Evolutionary conservation across 2,797 vertebrate species (phyloP).

Genomic region (Mormyrus proboscirostris): DNA sequence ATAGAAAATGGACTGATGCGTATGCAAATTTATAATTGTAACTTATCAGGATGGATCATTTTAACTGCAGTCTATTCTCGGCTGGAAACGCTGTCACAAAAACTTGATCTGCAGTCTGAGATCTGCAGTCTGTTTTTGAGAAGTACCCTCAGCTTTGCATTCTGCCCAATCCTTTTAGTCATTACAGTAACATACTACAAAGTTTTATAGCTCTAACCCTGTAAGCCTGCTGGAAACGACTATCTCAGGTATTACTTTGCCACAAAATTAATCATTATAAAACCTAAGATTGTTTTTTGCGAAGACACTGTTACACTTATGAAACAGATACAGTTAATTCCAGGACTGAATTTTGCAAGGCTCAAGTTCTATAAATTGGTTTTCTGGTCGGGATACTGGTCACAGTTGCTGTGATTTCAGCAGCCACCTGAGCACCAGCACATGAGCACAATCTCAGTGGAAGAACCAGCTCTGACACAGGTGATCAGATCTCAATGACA

Average conservation of each 20-base stretch:
- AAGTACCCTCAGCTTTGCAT: neutral
- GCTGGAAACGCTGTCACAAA: neutral
- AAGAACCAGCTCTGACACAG: neutral
- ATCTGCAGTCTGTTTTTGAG: neutral
- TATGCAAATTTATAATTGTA: neutral
- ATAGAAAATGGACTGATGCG: neutral
- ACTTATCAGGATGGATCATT: neutral
- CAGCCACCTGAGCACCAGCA: neutral
- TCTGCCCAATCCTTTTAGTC: neutral
- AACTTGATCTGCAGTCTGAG: neutral
- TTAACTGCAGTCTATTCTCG: neutral
- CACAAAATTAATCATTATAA: conserved; percentile 22
- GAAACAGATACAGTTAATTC: conserved; percentile 12
- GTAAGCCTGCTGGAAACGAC: neutral
- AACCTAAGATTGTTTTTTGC: conserved; percentile 20
- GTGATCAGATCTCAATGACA: neutral
- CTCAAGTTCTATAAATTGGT: conserved; percentile 9
- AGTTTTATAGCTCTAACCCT: conserved; percentile 15
- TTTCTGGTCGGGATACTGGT: neutral
- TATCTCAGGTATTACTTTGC: neutral
- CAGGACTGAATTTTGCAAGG: neutral
- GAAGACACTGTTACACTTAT: neutral
- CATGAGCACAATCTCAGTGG: neutral
- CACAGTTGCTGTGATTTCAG: neutral
- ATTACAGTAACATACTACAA: conserved; percentile 12